Base-by-base conservation (phyloP, 2,888 invertebrate species). In the Acleris laterana region DNA sequence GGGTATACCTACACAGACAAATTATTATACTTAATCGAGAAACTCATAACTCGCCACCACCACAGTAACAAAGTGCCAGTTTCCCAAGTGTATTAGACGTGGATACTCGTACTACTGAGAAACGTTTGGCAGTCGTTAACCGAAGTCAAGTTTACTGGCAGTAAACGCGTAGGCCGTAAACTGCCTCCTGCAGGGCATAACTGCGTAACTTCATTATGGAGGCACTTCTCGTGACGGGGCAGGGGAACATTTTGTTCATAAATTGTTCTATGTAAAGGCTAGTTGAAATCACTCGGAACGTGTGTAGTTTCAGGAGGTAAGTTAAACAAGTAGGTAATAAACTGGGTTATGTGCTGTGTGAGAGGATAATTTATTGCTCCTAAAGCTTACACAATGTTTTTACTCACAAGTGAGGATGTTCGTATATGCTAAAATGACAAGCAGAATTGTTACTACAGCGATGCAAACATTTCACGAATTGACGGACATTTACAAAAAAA, bases 161-260 rank as follows among this genome's bases (percentile, higher is more conserved):
- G 79, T 87, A 87, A 87, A 88, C 83, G 83, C 79, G 75, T 76
- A 75, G 77, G 81, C 76, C 77, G 81, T 86, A 84, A 87, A 86
- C 80, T 74, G 72, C 69, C 70, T 79, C 77, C 79, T 76, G 73
- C 67, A 77, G 77, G 78, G 76, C 49, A 77, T 82, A 83, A 85
- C 83, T 81, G 84, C 81, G 82, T 83, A 82, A 84, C 85, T 86
- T 87, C 85, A 85, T 88, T 85, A 86, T 80, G 57, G 70, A 72
- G 72, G 72, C 71, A 77, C 74, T 69, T 63, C 66, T 67, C 63
- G 61, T 57, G 55, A 32, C 55, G 55, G 20, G 16, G 67, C 55
- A 49, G 42, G 66, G 56, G 22, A 55, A 48, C 60, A 55, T 57
- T 65, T 61, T 68, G 65, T 67, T 55, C 63, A 61, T 68, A 57